Evolutionary conservation across 2,113 vertebrate species (phyloP).

Genomic region (Grammomys dolichurus): DNA sequence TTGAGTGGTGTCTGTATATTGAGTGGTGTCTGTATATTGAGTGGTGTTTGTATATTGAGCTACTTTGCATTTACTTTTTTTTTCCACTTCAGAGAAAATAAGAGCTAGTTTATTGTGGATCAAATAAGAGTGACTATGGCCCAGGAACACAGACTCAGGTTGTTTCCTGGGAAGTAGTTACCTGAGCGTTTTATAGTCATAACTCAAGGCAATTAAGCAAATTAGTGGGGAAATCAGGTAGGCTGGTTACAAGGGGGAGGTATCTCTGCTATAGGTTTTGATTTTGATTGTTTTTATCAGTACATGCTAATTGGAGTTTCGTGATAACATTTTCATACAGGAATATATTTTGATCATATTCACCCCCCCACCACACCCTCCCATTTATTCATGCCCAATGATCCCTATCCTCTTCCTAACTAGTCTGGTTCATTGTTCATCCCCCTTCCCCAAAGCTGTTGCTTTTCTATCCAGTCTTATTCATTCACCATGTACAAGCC

Average conservation of each 20-base stretch:
- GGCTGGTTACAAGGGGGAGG: too few species aligned
- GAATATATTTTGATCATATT: background rate
- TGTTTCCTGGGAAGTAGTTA: background rate
- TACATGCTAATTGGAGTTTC: background rate
- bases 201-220: background rate
- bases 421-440: background rate
- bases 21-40: too few species aligned
- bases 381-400: too few species aligned
- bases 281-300: background rate
- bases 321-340: background rate
- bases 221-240: background rate
- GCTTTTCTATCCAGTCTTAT: background rate
- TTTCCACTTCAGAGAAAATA: background rate
- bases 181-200: background rate
- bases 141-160: background rate
- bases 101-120: background rate
- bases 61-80: background rate
- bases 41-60: background rate
- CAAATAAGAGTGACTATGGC: background rate
- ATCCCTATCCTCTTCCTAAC: background rate
- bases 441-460: background rate
- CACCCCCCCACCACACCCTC: background rate
- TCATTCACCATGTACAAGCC: background rate
- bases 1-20: too few species aligned
- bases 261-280: background rate